Evolutionary conservation across 2,113 vertebrate species (phyloP).

Genomic region (Propithecus coquereli): DNA sequence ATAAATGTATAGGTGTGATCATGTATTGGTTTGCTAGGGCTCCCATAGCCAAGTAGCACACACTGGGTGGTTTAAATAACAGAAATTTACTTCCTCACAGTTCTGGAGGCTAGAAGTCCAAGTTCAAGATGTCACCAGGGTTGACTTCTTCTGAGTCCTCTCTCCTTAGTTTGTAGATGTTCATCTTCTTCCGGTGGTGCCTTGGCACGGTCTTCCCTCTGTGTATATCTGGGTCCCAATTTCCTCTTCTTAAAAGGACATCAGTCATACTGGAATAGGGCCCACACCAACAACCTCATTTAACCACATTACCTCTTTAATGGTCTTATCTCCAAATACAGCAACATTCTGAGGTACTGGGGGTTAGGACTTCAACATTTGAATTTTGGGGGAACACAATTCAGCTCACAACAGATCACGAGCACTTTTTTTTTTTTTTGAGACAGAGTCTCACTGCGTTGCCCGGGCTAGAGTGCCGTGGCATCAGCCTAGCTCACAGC

Average conservation of each 20-base stretch:
- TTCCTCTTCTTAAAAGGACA: neutral
- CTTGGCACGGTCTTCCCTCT: neutral
- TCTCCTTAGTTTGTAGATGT: neutral
- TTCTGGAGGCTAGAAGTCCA: neutral
- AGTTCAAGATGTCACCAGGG: neutral
- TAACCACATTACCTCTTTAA: neutral
- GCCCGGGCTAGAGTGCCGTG: no score
- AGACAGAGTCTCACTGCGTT: no score
- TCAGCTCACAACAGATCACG: neutral
- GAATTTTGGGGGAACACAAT: neutral
- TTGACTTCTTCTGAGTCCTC: neutral
- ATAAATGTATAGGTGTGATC: neutral
- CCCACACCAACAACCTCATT: neutral
- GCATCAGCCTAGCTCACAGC: no score
- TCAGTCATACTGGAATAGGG: neutral
- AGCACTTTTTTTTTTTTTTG: no score
- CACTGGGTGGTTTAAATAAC: neutral
- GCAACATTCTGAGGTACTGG: neutral
- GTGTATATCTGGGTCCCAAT: neutral
- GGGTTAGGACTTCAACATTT: neutral
- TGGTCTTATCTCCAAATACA: neutral
- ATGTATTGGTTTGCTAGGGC: neutral
- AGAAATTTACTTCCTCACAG: neutral
- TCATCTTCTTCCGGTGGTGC: fast-evolving
- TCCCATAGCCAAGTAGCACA: neutral